Base-by-base conservation (phyloP, 2,888 invertebrate species). In the Amorpha juglandis region DNA sequence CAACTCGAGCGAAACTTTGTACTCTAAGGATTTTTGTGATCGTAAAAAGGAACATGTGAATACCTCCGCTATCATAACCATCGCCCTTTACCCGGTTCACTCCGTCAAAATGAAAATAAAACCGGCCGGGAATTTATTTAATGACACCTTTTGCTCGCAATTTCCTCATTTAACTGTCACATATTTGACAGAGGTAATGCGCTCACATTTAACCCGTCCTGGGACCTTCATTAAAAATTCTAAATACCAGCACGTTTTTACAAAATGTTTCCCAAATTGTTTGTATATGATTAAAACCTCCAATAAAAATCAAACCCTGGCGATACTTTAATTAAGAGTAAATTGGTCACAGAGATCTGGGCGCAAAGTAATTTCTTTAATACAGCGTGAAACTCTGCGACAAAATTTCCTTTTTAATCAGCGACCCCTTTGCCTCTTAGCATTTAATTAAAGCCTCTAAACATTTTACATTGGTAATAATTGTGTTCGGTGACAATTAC, bases 381-480 rank as follows among this genome's bases (percentile, higher is more conserved):
- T 80, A 75, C 76, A 71, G 74, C 52, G 70, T 76, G 73, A 72
- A 75, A 58, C 58, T 70, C 71, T 69, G 71, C 73, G 71, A 72
- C 70, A 67, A 77, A 76, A 74, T 82, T 80, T 75, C 81, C 81
- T 83, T 84, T 86, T 88, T 83, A 86, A 87, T 84, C 83, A 82
- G 79, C 71, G 76, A 67, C 81, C 80, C 78, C 77, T 80, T 27
- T 70, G 71, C 75, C 74, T 78, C 74, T 72, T 79, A 68, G 80
- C 83, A 87, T 90, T 91, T 88, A 90, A 90, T 91, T 89, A 89
- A 87, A 81, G 78, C 77, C 74, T 75, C 81, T 80, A 85, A 88
- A 87, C 84, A 87, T 83, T 88, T 87, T 79, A 88, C 87, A 87
- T 88, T 80, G 83, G 83, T 81, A 87, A 88, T 91, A 86, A 90